These are phyloP conservation scores for Odontomyia ornata DNA, from an alignment of 2,888 invertebrate genomes.

Conservation along the genomic window DNA sequence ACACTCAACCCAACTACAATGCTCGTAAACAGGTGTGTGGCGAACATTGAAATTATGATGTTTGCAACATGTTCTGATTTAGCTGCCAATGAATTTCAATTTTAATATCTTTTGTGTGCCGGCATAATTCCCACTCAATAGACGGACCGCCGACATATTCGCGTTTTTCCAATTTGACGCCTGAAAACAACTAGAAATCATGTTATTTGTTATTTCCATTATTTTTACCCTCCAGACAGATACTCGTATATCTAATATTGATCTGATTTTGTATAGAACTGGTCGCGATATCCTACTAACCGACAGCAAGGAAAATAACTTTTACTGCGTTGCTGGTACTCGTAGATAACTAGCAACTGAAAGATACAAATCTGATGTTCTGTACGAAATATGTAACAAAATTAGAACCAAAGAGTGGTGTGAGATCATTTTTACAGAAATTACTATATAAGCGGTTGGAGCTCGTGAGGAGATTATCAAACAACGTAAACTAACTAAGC, in stretches of 20 bases:
- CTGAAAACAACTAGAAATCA: background rate
- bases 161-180: background rate
- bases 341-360: background rate
- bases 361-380: background rate
- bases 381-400: constrained; percentile 3
- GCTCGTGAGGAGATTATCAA: background rate
- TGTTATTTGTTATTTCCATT: background rate
- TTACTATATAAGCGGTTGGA: constrained; percentile 18
- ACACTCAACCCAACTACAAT: too few relatives aligned
- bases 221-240: background rate
- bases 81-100: background rate
- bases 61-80: background rate
- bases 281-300: background rate
- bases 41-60: background rate
- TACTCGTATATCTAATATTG: background rate
- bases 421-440: background rate
- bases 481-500: background rate
- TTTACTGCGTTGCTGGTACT: constrained; percentile 24
- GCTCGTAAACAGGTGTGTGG: background rate
- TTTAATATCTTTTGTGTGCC: background rate
- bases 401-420: constrained; percentile 7
- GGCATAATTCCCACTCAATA: background rate
- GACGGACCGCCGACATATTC: background rate
- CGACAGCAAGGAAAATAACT: constrained; percentile 36
- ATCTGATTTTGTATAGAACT: background rate